phyloP scores from a whole-genome alignment of 2,888 invertebrate species.

The Allygus modestus region DNA sequence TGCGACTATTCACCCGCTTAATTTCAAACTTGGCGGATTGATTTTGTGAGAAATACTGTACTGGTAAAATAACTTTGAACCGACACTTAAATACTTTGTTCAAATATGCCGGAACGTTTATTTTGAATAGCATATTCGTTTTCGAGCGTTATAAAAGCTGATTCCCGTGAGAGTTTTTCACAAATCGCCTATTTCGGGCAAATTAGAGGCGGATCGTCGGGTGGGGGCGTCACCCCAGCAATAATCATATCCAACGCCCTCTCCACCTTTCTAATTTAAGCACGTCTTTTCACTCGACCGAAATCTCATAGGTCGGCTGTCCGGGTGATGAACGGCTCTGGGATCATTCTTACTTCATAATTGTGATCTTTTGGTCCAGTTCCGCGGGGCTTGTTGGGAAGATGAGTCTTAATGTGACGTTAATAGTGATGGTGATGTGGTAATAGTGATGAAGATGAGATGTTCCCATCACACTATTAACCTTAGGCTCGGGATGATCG shows the following conservation, averaged over 20 bases:
- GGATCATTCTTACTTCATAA: background rate
- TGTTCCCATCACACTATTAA: background rate
- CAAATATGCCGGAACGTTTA: too few relatives aligned
- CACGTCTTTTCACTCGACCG: constrained; percentile 33
- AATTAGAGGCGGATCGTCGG: background rate
- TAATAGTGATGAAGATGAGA: background rate
- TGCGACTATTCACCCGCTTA: too few relatives aligned
- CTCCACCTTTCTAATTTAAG: constrained; percentile 20
- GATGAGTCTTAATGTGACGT: background rate
- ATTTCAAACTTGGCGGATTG: too few relatives aligned
- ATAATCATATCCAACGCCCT: constrained; percentile 32
- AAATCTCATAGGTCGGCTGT: constrained; percentile 34
- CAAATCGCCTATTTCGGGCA: constrained; percentile 8
- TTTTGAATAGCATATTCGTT: background rate
- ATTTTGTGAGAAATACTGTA: too few relatives aligned
- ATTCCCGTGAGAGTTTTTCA: constrained; percentile 20
- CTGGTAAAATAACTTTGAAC: too few relatives aligned
- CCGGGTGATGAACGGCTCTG: background rate
- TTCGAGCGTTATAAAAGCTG: background rate
- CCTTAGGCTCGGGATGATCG: too few relatives aligned
- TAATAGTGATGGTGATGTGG: background rate
- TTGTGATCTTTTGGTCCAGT: background rate
- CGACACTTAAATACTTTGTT: too few relatives aligned
- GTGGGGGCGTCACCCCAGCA: background rate
- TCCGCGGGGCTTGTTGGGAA: background rate